These are phyloP conservation scores for Prunella strophiata DNA, from an alignment of 2,797 vertebrate genomes.

Conservation along the genomic window DNA sequence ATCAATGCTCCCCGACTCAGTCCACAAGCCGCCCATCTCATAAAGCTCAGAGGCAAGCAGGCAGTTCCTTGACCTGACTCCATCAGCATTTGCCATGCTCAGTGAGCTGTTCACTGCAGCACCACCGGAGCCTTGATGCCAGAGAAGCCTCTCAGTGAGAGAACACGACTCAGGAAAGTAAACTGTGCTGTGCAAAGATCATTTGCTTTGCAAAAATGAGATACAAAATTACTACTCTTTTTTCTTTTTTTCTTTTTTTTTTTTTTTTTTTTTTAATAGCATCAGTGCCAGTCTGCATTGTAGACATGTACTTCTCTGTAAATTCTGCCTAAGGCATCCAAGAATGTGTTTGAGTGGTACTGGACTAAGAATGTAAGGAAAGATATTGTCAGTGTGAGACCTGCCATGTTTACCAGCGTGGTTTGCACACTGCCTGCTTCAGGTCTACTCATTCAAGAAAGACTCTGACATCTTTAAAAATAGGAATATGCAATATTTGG, in stretches of 20 bases:
- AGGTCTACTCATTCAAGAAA: neutral
- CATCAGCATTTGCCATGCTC: neutral
- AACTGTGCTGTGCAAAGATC: neutral
- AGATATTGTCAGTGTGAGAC: neutral
- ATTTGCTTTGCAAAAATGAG: neutral
- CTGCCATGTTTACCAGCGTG: neutral
- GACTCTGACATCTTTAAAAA: neutral
- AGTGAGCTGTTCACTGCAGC: neutral
- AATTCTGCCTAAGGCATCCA: neutral
- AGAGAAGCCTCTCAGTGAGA: neutral
- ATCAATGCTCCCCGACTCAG: neutral
- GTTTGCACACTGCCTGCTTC: neutral
- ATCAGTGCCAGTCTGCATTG: no score
- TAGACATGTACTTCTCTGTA: neutral
- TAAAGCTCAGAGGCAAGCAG: neutral
- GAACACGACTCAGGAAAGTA: fast-evolving
- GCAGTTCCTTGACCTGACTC: neutral
- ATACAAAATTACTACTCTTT: neutral
- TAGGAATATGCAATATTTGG: neutral
- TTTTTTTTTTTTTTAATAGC: neutral
- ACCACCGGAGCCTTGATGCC: neutral
- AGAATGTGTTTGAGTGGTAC: neutral
- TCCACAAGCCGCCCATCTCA: fast-evolving
- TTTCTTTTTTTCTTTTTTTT: no score
- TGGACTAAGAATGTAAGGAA: neutral